Evolutionary conservation across 2,888 invertebrate species (phyloP), one percentile per base, ranked within the genome.

Genomic region (Thecophora atra): DNA sequence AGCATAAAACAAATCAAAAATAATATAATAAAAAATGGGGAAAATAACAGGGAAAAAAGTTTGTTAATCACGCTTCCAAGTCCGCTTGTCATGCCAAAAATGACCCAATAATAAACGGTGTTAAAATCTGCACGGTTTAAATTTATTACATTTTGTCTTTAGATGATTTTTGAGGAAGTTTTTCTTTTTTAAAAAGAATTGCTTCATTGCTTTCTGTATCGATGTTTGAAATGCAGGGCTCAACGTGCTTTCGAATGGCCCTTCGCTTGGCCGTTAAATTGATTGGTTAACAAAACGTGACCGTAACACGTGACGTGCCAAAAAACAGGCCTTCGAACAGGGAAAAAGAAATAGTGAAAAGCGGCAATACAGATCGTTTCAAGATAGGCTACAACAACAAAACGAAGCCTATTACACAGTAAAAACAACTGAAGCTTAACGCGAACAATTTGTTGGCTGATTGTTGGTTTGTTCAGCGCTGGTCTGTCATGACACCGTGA

Each of bases 21-120:
- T 52, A 19, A 52, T n/a, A n/a, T n/a, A n/a, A 52, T 52, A 52
- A 19, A 52, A 52, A 52, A 52, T 17, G n/a, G n/a, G n/a, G n/a
- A n/a, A n/a, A n/a, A n/a, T n/a, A n/a, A 37, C 86, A 82, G 81
- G 86, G 58, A 28, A 28, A 24, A n/a, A 60, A 1, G 15, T 30
- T 13, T 60, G 17, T 3, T 26, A 44, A 63, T 42, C 63, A 37
- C 44, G 63, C 42, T 63, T 63, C 26, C 15, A 44, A n/a, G 63
- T 37, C 44, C 44, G 44, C 56, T n/a, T 21, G 63, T 63, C 63
- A 63, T 42, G 44, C 3, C 44, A 63, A 21, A 63, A 63, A 44
- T 44, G 24, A 63, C 63, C 21, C 63, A 63, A 63, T 63, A 37
- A 44, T 44, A 21, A 44, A 44, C 21, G 63, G 21, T 63, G 63